phyloP scores from a whole-genome alignment of 1,140 invertebrate species.

The Saccostrea glomerata region DNA sequence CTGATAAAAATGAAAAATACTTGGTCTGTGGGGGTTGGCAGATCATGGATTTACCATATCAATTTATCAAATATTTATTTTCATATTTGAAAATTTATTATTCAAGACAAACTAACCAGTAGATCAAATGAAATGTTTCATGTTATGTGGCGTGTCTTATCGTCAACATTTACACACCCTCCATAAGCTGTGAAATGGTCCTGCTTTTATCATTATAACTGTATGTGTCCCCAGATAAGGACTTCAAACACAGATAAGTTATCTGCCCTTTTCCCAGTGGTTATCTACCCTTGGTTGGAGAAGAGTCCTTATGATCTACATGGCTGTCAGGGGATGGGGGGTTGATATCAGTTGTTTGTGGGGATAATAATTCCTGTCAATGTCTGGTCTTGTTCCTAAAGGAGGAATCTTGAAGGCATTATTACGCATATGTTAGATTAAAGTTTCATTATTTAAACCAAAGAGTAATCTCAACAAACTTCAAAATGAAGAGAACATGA shows the following conservation, averaged over 20 bases:
- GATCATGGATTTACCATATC: neutral
- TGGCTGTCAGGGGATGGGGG: conserved; percentile 27
- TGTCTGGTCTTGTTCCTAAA: neutral
- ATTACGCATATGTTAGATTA: neutral
- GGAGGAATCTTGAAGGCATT: neutral
- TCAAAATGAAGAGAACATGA: neutral
- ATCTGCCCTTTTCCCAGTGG: conserved; percentile 12
- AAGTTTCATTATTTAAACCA: neutral
- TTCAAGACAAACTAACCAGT: conserved; percentile 1
- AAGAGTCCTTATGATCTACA: conserved; percentile 30
- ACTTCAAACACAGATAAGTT: conserved; percentile 24
- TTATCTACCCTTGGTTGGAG: conserved; percentile 19
- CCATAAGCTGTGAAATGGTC: conserved; percentile 24
- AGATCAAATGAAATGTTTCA: conserved; percentile 18
- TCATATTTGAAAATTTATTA: conserved; percentile 26
- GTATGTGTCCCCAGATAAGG: conserved; percentile 5
- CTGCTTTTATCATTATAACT: conserved; percentile 25
- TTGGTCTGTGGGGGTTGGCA: neutral
- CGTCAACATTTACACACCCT: conserved; percentile 26
- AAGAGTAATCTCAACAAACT: neutral
- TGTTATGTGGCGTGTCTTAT: conserved; percentile 20
- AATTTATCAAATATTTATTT: conserved; percentile 35
- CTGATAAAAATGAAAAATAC: neutral
- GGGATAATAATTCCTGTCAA: neutral
- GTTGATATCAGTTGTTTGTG: conserved; percentile 10